Evolutionary conservation across 1,140 invertebrate species (phyloP), one percentile per base, ranked within the genome.

Genomic region (Brachionus rotundiformis): DNA sequence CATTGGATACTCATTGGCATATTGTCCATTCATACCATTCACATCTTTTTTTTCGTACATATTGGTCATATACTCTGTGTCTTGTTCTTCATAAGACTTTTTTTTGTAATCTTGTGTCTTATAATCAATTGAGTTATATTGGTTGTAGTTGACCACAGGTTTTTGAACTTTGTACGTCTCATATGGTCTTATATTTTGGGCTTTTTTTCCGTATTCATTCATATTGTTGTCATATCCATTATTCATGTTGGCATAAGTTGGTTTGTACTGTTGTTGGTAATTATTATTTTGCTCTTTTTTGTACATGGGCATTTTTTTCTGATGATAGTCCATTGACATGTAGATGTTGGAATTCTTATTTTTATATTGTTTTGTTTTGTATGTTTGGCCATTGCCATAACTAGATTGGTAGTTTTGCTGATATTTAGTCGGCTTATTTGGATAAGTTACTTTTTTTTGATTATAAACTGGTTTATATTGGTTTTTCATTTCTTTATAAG

Each of bases 401-500:
- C 19, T 25, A 23, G n/a, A 19, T 19, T 19, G n/a, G 23, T 54
- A 54, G 16, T 54, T 54, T 16, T 5, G 16, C 23, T 54, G 47
- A 54, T 54, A 54, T 54, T 54, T 54, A 54, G n/a, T 54, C 0
- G 47, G 47, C 27, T 5, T 29, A 29, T 29, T 29, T 11, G 8
- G 29, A 11, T 27, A 29, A 11, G 29, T 63, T 8, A 11, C 7
- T 27, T 13, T 63, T 33, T 33, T 27, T 16, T 63, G 61, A 33
- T 27, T 10, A 63, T 63, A 29, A 4, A 63, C 61, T 16, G 61
- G 61, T 63, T 68, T 33, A n/a, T 68, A 25, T 33, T 68, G 29
- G 4, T 36, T 33, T 39, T 68, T 68, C 33, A 68, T 68, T 54
- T n/a, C n/a, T n/a, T n/a, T n/a, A n/a, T n/a, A n/a, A n/a, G n/a